Evolutionary conservation across 2,797 vertebrate species (phyloP), one percentile per base, ranked within the genome.

Genomic region (Hylomyscus alleni): DNA sequence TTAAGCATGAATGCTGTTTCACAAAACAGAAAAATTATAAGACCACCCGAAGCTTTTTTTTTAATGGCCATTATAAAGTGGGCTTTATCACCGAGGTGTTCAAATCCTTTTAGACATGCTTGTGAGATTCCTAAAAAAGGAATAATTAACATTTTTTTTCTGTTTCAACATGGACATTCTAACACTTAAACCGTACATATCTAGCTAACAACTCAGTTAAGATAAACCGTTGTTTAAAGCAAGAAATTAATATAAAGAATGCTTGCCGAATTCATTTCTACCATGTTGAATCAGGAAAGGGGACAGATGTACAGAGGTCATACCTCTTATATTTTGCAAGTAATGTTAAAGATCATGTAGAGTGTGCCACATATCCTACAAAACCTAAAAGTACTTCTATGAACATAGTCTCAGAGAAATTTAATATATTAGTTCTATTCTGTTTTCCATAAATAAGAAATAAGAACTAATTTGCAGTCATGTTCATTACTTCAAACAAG

Each of bases 11-110:
- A 83, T 80, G 6, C 26, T 87, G 17, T 87, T 93, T 92, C 67
- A 56, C 62, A 91, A 96, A 95, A 93, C 69, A 31, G 78, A 8
- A 77, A 95, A 95, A 93, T 81, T 90, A 2, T 65, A 90, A 83
- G 44, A 75, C 67, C 50, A 78, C 89, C 94, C 90, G 82, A 92
- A 89, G 8, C 10, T 14, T 26, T 75, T 20, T 20, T 67, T 52
- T 62, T 24, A 93, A 96, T 4, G 83, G n/a, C 20, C 58, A 95
- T 90, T 87, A 93, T 50, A 75, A 97, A 97, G 89, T 24, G 29
- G 13, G 76, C 6, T 80, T 56, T 92, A 89, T 56, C 91, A 87
- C 69, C 50, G 52, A 54, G n/a, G 80, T 29, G 56, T 94, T 54
- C 89, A 95, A 96, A 69, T 69, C 44, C n/a, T 84, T 75, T 69